phyloP scores from a whole-genome alignment of 1,140 invertebrate species.

The Zaprionus taronus region DNA sequence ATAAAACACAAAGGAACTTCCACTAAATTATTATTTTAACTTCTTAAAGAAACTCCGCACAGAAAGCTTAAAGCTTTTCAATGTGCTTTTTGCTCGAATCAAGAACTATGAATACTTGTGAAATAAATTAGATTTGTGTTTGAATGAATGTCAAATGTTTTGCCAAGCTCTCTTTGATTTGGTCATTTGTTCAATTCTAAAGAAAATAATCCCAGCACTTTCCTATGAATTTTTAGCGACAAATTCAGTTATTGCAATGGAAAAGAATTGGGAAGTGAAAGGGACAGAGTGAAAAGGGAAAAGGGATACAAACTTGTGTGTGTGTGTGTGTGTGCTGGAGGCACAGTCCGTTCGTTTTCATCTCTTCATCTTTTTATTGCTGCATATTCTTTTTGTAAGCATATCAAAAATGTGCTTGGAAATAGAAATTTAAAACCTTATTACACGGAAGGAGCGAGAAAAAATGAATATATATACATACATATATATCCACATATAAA shows the following conservation, averaged over 20 bases:
- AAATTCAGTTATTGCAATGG: constrained; percentile 6
- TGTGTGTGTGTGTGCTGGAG: background rate
- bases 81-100: background rate
- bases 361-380: constrained; percentile 59
- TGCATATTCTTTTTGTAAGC: constrained; percentile 58
- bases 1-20: background rate
- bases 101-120: background rate
- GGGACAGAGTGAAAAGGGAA: background rate
- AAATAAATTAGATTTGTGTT: constrained; percentile 1
- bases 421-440: constrained; percentile 83
- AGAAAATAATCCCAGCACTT: background rate
- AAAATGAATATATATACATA: constrained; percentile 25
- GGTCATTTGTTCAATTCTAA: background rate
- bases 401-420: constrained; percentile 72
- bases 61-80: background rate
- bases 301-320: constrained; percentile 18
- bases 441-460: constrained; percentile 45
- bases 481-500: constrained; percentile 12
- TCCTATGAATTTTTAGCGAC: constrained; percentile 14
- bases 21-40: background rate
- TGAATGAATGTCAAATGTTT: background rate
- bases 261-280: background rate
- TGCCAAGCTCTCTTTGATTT: constrained; percentile 3
- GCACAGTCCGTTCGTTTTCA: constrained; percentile 32
- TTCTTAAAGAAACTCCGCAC: background rate